These are phyloP conservation scores for Ephestia elutella DNA, from an alignment of 1,140 invertebrate genomes.

Conservation along the genomic window DNA sequence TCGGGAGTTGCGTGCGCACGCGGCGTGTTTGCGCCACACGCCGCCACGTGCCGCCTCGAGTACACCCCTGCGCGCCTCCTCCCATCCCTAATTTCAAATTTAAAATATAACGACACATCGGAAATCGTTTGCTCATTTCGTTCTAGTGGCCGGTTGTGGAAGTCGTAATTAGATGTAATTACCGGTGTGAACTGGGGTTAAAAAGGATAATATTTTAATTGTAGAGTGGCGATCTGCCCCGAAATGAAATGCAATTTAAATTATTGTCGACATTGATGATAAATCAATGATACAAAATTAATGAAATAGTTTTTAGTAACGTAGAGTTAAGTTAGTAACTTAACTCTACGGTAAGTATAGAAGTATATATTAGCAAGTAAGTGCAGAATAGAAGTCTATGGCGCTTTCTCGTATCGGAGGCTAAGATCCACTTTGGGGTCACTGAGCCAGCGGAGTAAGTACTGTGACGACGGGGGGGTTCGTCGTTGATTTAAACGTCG, in stretches of 20 bases:
- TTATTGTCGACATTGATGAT: too few species aligned
- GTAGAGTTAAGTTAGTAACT: too few species aligned
- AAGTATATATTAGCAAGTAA: too few species aligned
- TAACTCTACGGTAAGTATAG: too few species aligned
- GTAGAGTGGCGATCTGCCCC: constrained; percentile 4
- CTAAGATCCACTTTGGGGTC: too few species aligned
- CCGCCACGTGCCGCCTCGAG: constrained; percentile 31
- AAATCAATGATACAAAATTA: constrained; percentile 33
- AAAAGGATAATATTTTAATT: constrained; percentile 7
- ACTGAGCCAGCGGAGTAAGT: too few species aligned
- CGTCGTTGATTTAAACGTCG: too few species aligned
- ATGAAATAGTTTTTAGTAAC: too few species aligned
- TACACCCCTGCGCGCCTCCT: constrained; percentile 26
- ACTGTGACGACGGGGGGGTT: too few species aligned
- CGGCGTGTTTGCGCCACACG: constrained; percentile 47
- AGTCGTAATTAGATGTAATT: not conserved
- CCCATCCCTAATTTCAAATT: not conserved
- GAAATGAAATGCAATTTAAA: too few species aligned
- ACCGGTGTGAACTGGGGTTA: constrained; percentile 7
- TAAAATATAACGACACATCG: constrained; percentile 8
- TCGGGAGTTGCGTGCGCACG: constrained; percentile 42
- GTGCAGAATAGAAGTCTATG: too few species aligned
- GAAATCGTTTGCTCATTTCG: constrained; percentile 48
- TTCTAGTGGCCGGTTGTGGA: not conserved
- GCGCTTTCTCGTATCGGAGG: too few species aligned